Base-by-base conservation (phyloP, 2,797 vertebrate species). In the Pseudomugil tenellus region DNA sequence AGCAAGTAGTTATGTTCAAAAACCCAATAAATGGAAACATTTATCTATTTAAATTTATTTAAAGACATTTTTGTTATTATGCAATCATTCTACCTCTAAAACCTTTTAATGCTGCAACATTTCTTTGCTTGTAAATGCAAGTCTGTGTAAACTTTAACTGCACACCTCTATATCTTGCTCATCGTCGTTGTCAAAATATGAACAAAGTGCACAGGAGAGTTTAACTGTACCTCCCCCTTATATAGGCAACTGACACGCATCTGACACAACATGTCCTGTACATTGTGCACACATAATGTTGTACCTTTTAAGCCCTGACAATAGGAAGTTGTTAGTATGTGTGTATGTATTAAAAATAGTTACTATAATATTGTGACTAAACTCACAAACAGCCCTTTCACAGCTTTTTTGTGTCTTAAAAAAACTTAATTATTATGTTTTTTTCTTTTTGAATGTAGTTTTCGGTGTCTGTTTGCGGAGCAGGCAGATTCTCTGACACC, bases 331-430 rank as follows among this genome's bases (percentile, higher is more conserved):
- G 63, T 79, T 83, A 73, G 49, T 68, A 17, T 43, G 39, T 35
- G 34, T 16, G 35, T 32, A 7, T 32, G 32, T 6, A 76, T 84
- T 77, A 67, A 54, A 69, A 80, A 78, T 79, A 78, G 82, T 87
- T 74, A 26, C 25, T 26, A 25, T 52, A 70, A 77, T 80, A 80
- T 87, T 76, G 77, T 74, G 83, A 89, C 83, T 84, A 67, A 72
- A 72, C 70, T 69, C 66, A 81, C 51, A 25, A 26, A 31, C 5
- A 37, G 54, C 70, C 29, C 76, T 74, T 83, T 80, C 54, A 72
- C 70, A 70, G 43, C 29, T 78, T 43, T 67, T 84, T 76, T 77
- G 26, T 67, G 26, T 71, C 32, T 60, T 62, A 55, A 48, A 37
- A 29, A 56, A 35, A 23, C 54, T 39, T 70, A 14, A n/a, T n/a